phyloP scores from a whole-genome alignment of 2,888 invertebrate genomes.

The Urechis unicinctus region DNA sequence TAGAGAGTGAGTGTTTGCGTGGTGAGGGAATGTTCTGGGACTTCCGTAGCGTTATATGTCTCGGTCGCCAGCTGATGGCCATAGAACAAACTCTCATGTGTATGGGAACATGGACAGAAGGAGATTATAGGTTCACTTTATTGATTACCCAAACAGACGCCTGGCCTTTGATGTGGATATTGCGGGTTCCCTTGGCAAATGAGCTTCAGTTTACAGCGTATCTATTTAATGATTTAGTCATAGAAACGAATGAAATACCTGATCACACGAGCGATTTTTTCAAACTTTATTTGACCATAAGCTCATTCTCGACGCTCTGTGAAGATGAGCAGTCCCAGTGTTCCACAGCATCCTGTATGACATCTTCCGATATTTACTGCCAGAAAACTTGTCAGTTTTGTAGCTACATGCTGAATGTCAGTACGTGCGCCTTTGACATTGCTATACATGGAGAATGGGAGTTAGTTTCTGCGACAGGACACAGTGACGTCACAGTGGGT shows the following conservation, averaged over 20 bases:
- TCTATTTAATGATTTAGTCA: constrained; percentile 5
- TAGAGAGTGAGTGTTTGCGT: constrained; percentile 11
- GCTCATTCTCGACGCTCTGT: constrained; percentile 25
- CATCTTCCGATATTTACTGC: too few species aligned
- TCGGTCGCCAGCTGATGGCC: constrained; percentile 1
- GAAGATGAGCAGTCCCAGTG: constrained; percentile 37
- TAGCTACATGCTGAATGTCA: constrained; percentile 4
- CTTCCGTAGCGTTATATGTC: constrained; percentile 4
- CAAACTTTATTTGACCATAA: constrained; percentile 23
- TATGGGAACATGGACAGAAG: constrained; percentile 10
- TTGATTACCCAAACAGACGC: constrained; percentile 10
- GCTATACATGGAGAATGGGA: neutral
- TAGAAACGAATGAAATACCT: neutral
- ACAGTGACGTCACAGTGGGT: constrained; percentile 1
- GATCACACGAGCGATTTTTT: constrained; percentile 14
- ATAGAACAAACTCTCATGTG: constrained; percentile 4
- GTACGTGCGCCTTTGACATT: neutral
- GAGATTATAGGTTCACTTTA: constrained; percentile 7
- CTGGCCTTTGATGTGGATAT: constrained; percentile 12
- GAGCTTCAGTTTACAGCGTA: constrained; percentile 2
- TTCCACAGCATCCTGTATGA: too few species aligned
- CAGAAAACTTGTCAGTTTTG: constrained; percentile 32
- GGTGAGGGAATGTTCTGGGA: constrained; percentile 8
- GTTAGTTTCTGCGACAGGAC: neutral
- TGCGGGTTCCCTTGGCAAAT: constrained; percentile 5